Evolutionary conservation across 2,888 invertebrate species (phyloP).

Genomic region (Syritta pipiens): DNA sequence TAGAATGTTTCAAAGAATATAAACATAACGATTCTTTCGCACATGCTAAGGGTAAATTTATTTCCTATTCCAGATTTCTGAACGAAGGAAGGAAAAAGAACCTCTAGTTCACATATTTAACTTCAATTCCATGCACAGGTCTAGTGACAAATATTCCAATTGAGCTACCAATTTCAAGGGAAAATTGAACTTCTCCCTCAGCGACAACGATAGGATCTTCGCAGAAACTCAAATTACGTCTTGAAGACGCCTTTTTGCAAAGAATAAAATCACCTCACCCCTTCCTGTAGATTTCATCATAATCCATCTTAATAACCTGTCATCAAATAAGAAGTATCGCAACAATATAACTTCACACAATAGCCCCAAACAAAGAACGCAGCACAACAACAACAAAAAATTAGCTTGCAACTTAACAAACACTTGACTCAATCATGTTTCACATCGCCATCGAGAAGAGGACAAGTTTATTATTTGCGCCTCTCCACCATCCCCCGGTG

Average conservation of each 20-base stretch:
- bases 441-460: conserved; percentile 53
- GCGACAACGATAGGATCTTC: neutral
- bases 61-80: too few relatives aligned
- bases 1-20: too few relatives aligned
- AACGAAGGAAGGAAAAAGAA: too few relatives aligned
- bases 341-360: conserved; percentile 46
- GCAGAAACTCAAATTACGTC: neutral
- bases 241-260: neutral
- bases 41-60: too few relatives aligned
- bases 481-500: conserved; percentile 1
- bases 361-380: neutral
- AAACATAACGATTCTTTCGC: too few relatives aligned
- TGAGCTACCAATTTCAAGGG: too few relatives aligned
- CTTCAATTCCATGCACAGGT: too few relatives aligned
- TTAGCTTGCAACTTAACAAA: conserved; percentile 60
- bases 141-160: too few relatives aligned
- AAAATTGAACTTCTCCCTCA: too few relatives aligned
- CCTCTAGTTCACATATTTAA: too few relatives aligned
- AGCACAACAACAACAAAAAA: conserved; percentile 15
- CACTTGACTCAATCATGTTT: conserved; percentile 67
- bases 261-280: too few relatives aligned
- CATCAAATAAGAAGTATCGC: conserved; percentile 25
- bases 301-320: conserved; percentile 17
- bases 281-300: too few relatives aligned
- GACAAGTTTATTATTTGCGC: conserved; percentile 47